phyloP scores from a whole-genome alignment of 2,888 invertebrate species.

The Oligia fasciuncula region DNA sequence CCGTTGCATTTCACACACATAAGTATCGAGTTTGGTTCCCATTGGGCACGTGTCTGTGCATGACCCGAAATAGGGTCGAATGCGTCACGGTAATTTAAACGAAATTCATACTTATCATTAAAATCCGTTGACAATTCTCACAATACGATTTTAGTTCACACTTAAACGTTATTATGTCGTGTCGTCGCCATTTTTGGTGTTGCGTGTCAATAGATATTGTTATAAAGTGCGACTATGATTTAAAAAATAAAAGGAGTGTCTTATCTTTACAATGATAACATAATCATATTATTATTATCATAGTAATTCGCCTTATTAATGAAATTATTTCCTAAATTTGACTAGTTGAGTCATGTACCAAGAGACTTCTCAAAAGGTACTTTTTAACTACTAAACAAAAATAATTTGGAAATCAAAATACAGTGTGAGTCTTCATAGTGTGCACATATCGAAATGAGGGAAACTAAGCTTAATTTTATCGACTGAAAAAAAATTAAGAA shows the following conservation, averaged over 20 bases:
- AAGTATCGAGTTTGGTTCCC: not conserved
- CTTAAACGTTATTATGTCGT: not conserved
- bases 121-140: constrained; percentile 18
- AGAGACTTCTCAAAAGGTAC: not conserved
- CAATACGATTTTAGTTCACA: not conserved
- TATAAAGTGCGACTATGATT: not conserved
- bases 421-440: no score
- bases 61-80: not conserved
- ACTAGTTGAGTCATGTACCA: not conserved
- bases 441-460: no score
- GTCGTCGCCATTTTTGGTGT: no score
- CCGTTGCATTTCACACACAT: constrained; percentile 9
- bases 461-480: no score
- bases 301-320: not conserved
- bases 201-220: constrained; percentile 1
- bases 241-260: not conserved
- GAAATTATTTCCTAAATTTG: no score
- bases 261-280: not conserved
- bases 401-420: not conserved
- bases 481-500: no score
- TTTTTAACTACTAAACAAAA: not conserved
- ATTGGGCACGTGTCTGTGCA: not conserved
- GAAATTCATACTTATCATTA: not conserved
- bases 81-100: not conserved
- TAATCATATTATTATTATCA: not conserved